Evolutionary conservation across 2,797 vertebrate species (phyloP).

Genomic region (Octomys mimax): DNA sequence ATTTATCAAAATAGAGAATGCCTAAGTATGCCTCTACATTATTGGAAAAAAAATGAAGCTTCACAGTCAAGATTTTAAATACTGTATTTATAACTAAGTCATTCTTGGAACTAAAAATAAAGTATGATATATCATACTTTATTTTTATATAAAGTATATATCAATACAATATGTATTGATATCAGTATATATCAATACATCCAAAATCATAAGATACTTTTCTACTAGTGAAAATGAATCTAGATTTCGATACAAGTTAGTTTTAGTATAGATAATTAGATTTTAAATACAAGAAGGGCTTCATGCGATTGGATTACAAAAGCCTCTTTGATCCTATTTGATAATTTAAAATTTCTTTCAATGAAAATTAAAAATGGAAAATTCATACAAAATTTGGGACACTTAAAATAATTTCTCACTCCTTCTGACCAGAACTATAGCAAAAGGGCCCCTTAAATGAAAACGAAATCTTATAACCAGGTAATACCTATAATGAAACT

Average conservation of each 20-base stretch:
- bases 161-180: no score
- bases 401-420: constrained; percentile 12
- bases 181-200: neutral
- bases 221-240: constrained; percentile 15
- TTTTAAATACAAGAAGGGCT: constrained; percentile 28
- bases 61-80: neutral
- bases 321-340: neutral
- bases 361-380: constrained; percentile 50
- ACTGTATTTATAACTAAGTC: constrained; percentile 7
- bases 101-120: constrained; percentile 41
- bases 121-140: neutral
- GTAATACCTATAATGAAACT: constrained; percentile 26
- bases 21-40: neutral
- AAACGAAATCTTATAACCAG: neutral
- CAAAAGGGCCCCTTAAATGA: neutral
- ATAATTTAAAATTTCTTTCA: neutral
- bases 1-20: neutral
- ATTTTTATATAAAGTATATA: neutral
- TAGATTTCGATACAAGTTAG: constrained; percentile 2
- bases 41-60: neutral
- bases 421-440: neutral
- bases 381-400: neutral
- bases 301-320: constrained; percentile 30
- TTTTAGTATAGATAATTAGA: neutral
- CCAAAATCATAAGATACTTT: neutral